Evolutionary conservation across 2,888 invertebrate genomes (phyloP).

Genomic region (Pandemis heparana): DNA sequence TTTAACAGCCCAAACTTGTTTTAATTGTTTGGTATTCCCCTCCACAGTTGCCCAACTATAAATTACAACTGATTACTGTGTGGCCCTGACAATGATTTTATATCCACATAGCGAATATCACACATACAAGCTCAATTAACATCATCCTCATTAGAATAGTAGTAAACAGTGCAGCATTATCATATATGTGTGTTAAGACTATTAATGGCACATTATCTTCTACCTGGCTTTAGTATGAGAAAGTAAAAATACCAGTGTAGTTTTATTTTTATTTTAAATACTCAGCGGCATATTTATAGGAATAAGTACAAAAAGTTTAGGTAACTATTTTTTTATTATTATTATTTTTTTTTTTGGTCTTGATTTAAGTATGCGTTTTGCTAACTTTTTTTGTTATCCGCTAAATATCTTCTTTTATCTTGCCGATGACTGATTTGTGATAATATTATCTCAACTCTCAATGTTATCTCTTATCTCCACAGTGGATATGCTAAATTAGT

Average conservation of each 20-base stretch:
- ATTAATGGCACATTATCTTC: neutral
- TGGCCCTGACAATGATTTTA: constrained; percentile 34
- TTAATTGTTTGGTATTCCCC: constrained; percentile 22
- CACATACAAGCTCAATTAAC: constrained; percentile 1
- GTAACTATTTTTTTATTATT: no score
- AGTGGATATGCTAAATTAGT: neutral
- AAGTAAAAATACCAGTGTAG: no score
- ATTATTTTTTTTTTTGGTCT: no score
- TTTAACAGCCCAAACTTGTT: constrained; percentile 24
- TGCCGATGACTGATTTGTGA: neutral
- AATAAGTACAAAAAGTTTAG: no score
- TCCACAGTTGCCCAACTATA: constrained; percentile 15
- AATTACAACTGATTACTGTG: constrained; percentile 18
- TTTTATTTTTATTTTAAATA: no score
- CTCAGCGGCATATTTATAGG: no score
- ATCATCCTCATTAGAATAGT: constrained; percentile 9
- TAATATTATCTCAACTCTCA: neutral
- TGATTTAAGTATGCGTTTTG: no score
- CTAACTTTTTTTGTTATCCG: no score
- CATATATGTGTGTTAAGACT: neutral
- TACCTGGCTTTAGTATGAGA: neutral
- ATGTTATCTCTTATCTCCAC: neutral
- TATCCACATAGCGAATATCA: constrained; percentile 2
- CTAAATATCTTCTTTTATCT: neutral
- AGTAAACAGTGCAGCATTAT: neutral